These are phyloP conservation scores for Sitta europaea DNA, from an alignment of 2,113 vertebrate genomes.

Conservation along the genomic window DNA sequence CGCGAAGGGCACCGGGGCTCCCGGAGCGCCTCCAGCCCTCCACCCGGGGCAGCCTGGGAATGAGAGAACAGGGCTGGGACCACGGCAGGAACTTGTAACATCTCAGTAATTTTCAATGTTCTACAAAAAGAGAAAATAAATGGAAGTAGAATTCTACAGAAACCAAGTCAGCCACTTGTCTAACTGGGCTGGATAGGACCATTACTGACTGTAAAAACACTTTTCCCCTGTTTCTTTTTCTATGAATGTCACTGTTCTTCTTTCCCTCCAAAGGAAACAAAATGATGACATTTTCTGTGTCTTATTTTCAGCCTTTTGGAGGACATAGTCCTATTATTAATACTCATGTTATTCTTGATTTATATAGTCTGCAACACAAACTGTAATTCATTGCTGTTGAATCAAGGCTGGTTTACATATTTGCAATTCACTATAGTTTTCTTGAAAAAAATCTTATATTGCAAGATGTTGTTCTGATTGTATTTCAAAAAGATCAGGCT, in stretches of 20 bases:
- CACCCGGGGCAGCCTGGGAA: neutral
- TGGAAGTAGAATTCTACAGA: neutral
- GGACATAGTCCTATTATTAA: neutral
- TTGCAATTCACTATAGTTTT: neutral
- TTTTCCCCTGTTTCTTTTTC: neutral
- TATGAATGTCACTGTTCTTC: neutral
- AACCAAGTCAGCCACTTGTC: neutral
- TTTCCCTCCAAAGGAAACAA: neutral
- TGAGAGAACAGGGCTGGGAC: neutral
- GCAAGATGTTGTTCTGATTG: neutral
- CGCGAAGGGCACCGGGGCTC: fast-evolving
- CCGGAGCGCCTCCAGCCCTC: fast-evolving
- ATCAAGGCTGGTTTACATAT: neutral
- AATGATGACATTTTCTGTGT: neutral
- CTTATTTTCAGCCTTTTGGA: neutral
- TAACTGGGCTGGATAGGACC: neutral
- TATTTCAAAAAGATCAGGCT: neutral
- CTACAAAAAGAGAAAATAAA: neutral
- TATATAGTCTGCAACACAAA: neutral
- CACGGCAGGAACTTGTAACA: neutral
- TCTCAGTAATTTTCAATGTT: neutral
- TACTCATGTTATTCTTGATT: neutral
- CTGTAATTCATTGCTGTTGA: neutral
- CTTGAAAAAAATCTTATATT: neutral
- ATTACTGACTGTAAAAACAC: neutral